A percentile compares a stretch with the other conserved stretches of the same genome.
phyloP scores from a whole-genome alignment of 2,888 invertebrate species.

The Hemithea aestivaria region DNA sequence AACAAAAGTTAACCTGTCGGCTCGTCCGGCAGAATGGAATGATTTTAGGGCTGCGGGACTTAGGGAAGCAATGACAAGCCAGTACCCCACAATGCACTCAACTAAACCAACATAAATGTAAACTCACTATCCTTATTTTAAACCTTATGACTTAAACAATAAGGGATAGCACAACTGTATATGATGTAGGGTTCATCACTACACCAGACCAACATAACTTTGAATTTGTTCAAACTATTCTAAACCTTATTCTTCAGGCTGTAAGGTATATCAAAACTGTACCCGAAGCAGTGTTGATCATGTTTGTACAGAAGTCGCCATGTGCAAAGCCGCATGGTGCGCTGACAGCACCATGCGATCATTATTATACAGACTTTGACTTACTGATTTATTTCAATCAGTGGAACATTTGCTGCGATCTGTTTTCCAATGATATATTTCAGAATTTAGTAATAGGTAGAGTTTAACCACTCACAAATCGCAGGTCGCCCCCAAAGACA shows the following conservation, averaged over 20 bases:
- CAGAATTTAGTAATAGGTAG: no score
- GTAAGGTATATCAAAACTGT: not conserved
- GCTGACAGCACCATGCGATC: slow-evolving; percentile 65
- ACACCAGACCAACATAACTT: slow-evolving; percentile 34
- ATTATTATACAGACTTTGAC: slow-evolving; percentile 60
- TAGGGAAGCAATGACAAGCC: slow-evolving; percentile 76
- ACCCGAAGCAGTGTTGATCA: no score
- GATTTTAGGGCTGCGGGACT: slow-evolving; percentile 64
- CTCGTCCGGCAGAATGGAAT: slow-evolving; percentile 69
- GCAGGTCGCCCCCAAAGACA: no score
- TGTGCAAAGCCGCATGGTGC: slow-evolving; percentile 67
- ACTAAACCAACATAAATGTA: slow-evolving; percentile 33
- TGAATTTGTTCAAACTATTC: slow-evolving; percentile 14
- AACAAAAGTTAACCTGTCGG: slow-evolving; percentile 78
- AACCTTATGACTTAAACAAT: slow-evolving; percentile 2
- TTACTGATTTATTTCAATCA: slow-evolving; percentile 55
- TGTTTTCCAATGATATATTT: not conserved
- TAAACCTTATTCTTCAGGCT: not conserved
- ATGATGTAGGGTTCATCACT: no score
- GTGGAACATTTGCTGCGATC: slow-evolving; percentile 10
- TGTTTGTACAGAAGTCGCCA: slow-evolving; percentile 54
- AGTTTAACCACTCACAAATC: no score
- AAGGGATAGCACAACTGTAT: not conserved
- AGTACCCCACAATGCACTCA: slow-evolving; percentile 62
- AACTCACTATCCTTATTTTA: slow-evolving; percentile 8